Evolutionary conservation across 2,113 vertebrate genomes (phyloP).

Genomic region (Dendrocopos noguchii): DNA sequence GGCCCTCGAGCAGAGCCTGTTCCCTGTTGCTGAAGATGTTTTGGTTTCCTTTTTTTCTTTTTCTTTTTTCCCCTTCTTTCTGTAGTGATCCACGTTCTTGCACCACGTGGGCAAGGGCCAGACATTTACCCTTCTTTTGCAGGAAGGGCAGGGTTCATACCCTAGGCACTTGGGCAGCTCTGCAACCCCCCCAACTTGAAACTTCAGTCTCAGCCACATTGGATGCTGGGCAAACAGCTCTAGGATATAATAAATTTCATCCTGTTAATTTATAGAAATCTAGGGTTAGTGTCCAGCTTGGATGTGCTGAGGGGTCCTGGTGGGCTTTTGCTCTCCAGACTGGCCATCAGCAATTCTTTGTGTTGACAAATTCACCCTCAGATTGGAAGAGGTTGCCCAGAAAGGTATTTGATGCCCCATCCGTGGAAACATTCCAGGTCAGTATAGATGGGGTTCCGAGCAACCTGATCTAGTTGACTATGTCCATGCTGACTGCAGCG

Average conservation of each 20-base stretch:
- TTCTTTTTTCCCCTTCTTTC: not conserved
- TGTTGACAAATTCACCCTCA: not conserved
- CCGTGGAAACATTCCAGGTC: not conserved
- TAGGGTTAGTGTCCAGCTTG: not conserved
- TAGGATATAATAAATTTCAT: not conserved
- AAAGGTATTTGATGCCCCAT: not conserved
- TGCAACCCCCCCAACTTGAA: too few relatives aligned
- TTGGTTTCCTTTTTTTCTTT: not conserved
- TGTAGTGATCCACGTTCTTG: rapidly evolving
- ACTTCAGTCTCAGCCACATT: too few relatives aligned
- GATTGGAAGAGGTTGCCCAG: not conserved
- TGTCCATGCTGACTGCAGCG: not conserved
- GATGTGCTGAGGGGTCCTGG: not conserved
- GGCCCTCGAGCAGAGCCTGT: not conserved
- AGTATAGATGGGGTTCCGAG: not conserved
- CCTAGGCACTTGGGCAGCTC: not conserved
- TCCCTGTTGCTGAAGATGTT: rapidly evolving
- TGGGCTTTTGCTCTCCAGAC: not conserved
- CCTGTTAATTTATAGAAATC: not conserved
- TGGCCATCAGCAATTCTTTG: not conserved
- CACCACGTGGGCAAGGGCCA: rapidly evolving
- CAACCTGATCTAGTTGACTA: not conserved
- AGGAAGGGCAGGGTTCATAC: not conserved
- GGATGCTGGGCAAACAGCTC: not conserved
- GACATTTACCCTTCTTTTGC: not conserved